phyloP scores from a whole-genome alignment of 2,797 vertebrate genomes.

The Gambusia yucatana region DNA sequence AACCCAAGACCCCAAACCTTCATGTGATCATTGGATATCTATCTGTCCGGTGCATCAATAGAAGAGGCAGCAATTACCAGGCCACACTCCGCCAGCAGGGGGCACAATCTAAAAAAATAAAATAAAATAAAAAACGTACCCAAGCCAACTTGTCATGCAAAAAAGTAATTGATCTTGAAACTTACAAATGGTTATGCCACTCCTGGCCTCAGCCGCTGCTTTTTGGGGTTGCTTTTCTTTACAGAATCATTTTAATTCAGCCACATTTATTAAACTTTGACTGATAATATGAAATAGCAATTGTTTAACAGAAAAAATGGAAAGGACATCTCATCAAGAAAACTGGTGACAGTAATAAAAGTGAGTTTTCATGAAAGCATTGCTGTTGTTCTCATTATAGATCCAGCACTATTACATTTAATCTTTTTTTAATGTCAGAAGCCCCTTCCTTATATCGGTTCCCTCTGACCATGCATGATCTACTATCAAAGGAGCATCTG shows the following conservation, averaged over 20 bases:
- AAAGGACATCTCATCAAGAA: not conserved
- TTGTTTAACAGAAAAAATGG: not conserved
- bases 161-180: not conserved
- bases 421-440: not conserved
- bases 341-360: not conserved
- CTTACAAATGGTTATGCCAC: not conserved
- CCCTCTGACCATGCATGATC: not conserved
- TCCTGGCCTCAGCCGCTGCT: not conserved
- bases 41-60: not conserved
- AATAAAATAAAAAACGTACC: not conserved
- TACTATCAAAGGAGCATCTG: constrained; percentile 24
- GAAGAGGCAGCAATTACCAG: not conserved
- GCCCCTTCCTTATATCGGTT: not conserved
- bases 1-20: too few relatives aligned
- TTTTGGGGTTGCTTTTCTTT: not conserved
- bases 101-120: too few relatives aligned
- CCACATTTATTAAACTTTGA: not conserved
- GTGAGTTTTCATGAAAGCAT: not conserved
- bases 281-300: not conserved
- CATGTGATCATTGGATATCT: not conserved
- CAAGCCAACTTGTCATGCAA: not conserved
- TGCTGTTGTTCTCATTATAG: not conserved
- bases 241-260: not conserved
- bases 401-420: not conserved
- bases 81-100: not conserved